Conservation (phyloP, 2,888 invertebrate species). For the Urechis unicinctus region DNA sequence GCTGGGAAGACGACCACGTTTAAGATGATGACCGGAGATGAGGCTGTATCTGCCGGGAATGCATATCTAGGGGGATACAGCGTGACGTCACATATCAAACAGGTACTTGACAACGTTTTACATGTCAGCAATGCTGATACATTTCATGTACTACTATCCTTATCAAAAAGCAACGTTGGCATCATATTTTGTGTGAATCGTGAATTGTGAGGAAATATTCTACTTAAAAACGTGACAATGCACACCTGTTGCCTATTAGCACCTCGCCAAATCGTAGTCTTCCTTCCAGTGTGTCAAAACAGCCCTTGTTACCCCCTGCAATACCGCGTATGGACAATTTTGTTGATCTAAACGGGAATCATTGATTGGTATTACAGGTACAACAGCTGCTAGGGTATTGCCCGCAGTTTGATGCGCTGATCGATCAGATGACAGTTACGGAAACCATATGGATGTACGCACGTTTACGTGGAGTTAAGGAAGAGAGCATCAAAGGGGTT, state of each 20-base stretch:
- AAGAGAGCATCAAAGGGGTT: slow-evolving; percentile 10
- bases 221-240: too few relatives aligned
- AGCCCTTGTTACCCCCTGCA: too few relatives aligned
- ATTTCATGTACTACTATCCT: too few relatives aligned
- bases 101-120: too few relatives aligned
- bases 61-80: slow-evolving; percentile 48
- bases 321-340: background rate
- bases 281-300: too few relatives aligned
- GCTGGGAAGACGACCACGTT: slow-evolving; percentile 65
- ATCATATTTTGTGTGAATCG: too few relatives aligned
- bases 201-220: too few relatives aligned
- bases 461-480: slow-evolving; percentile 17
- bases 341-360: slow-evolving; percentile 4
- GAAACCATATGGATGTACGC: slow-evolving; percentile 23
- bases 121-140: too few relatives aligned
- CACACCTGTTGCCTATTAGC: too few relatives aligned
- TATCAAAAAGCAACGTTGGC: too few relatives aligned
- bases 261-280: too few relatives aligned
- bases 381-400: slow-evolving; percentile 74
- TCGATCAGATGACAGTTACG: slow-evolving; percentile 24
- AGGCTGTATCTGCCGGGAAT: slow-evolving; percentile 63
- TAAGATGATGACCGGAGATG: slow-evolving; percentile 69
- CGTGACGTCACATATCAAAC: slow-evolving; percentile 24
- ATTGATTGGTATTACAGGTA: slow-evolving; percentile 56
- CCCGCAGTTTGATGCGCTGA: slow-evolving; percentile 27